A percentile compares a stretch with the other conserved stretches of the same genome.
Evolutionary conservation across 2,888 invertebrate species (phyloP).

Genomic region (Eurois occulta): DNA sequence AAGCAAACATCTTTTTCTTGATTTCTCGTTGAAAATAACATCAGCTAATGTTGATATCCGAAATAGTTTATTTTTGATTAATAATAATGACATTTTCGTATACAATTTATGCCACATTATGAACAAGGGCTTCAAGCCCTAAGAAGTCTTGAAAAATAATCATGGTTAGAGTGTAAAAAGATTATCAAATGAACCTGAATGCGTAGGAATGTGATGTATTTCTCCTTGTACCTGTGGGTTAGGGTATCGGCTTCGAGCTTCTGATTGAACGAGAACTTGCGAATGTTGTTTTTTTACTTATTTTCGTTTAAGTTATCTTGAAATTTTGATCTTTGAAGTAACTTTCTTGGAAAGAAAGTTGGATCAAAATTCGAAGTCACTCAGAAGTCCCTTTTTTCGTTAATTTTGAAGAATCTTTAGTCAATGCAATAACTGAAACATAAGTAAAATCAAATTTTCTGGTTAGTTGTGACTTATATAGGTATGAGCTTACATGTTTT

Average conservation of each 20-base stretch:
- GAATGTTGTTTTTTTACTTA: slow-evolving; percentile 31
- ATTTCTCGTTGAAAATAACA: neutral
- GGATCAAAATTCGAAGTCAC: too few species aligned
- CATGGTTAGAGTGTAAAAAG: slow-evolving; percentile 17
- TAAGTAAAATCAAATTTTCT: too few species aligned
- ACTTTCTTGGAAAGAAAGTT: slow-evolving; percentile 22
- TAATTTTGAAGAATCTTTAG: neutral
- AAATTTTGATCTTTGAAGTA: slow-evolving; percentile 11
- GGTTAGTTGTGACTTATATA: neutral
- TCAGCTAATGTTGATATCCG: neutral
- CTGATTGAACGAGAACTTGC: slow-evolving; percentile 2
- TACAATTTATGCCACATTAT: slow-evolving; percentile 20
- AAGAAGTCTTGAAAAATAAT: neutral
- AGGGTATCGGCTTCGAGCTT: slow-evolving; percentile 59
- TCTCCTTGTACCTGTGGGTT: too few species aligned
- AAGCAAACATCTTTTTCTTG: neutral
- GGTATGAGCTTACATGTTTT: neutral
- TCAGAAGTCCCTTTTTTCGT: neutral
- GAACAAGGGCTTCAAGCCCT: neutral
- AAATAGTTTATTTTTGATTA: neutral
- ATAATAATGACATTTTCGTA: neutral
- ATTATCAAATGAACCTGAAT: slow-evolving; percentile 48
- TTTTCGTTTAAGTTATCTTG: neutral
- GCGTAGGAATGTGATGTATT: slow-evolving; percentile 65
- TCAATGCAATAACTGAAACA: neutral